Percentiles rank a stretch among this genome's conserved stretches.
Evolutionary conservation across 2,113 vertebrate species (phyloP).

Genomic region (Centrocercus urophasianus): DNA sequence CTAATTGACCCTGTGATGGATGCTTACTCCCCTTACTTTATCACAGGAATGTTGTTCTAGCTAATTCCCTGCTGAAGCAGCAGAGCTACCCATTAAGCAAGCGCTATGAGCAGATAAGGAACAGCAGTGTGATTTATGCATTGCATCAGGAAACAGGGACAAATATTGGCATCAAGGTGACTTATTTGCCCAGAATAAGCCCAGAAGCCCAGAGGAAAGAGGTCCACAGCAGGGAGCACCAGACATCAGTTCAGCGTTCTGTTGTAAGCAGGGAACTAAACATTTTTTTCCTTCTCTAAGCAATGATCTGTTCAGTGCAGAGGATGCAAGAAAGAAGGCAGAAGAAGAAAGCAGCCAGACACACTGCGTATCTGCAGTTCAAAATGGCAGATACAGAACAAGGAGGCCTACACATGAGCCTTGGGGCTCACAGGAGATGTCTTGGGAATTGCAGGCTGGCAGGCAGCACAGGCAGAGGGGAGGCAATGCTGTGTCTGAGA

Average conservation of each 20-base stretch:
- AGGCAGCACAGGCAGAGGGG: background rate
- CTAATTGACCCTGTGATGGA: constrained; percentile 55
- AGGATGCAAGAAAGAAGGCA: background rate
- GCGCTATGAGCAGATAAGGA: constrained; percentile 43
- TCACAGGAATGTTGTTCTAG: constrained; percentile 38
- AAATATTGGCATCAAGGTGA: constrained; percentile 59
- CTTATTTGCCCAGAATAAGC: constrained; percentile 17
- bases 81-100: constrained; percentile 58
- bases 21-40: constrained; percentile 43
- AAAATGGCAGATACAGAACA: background rate
- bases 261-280: background rate
- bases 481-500: background rate
- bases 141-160: constrained; percentile 32
- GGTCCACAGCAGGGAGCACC: background rate
- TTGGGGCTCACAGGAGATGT: background rate
- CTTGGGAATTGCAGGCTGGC: background rate
- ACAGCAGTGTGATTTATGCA: constrained; percentile 42
- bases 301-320: background rate
- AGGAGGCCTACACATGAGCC: background rate
- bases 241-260: background rate
- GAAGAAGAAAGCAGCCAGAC: background rate
- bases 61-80: constrained; percentile 66
- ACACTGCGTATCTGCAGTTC: background rate
- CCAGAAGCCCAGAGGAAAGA: background rate
- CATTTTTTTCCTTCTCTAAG: background rate